Evolutionary conservation across 2,888 invertebrate genomes (phyloP), one percentile per base, ranked within the genome.

Genomic region (Eristalis intricaria): DNA sequence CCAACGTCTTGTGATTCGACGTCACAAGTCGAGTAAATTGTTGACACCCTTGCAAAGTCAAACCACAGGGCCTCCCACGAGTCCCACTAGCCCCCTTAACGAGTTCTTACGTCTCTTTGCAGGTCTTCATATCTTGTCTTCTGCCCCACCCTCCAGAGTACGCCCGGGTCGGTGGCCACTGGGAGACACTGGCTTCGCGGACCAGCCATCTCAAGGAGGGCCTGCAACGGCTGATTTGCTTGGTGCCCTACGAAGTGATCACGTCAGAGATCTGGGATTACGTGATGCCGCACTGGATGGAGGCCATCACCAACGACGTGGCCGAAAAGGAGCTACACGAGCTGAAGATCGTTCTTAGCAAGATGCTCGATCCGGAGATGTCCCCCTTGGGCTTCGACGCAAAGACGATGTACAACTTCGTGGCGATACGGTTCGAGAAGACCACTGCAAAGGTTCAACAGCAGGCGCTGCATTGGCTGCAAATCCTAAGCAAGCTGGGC

Each of bases 271-370:
- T 98, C 78, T 99, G 99, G 99, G 98, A 99, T 92, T 97, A 97
- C 92, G 98, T 99, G 26, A 99, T 99, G 98, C 99, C 99, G 0
- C 97, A 98, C 90, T 99, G 99, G 99, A 97, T 99, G 96, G 99
- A 99, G 93, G 98, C 99, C 0, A 98, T 99, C 89, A 97, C 97
- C 70, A 96, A 97, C 85, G 98, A 98, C 91, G 97, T 98, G 0
- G 97, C 97, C 0, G 97, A 98, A 92, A 97, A 97, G 92, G 98
- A 98, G 91, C 94, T 98, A 61, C 94, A 95, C 68, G 98, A 98
- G 91, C 93, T 98, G 19, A 97, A 97, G 93, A 96, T 97, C 88
- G 95, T 97, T 40, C 94, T 93, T 90, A 98, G 97, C 91, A 99
- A 99, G 95, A 98, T 99, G 84, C 95, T 99, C 91, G 99, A 99